Base-by-base conservation (phyloP, 37 sponge, comb jelly and placozoan species). In the Eunapius fragilis region DNA sequence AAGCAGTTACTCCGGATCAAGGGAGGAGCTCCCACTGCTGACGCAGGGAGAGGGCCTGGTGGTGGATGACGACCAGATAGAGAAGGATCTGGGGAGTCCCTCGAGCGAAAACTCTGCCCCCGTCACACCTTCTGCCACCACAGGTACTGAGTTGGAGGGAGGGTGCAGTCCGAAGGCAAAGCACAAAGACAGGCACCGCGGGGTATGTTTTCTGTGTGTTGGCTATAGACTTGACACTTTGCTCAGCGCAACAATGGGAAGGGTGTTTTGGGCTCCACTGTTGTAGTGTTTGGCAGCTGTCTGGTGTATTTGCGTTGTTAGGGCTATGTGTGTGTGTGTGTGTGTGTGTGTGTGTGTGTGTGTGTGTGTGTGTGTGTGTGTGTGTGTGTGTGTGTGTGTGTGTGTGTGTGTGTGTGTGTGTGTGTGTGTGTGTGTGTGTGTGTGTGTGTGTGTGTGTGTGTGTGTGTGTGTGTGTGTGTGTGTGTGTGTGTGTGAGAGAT, bases 1-100 rank as follows among this genome's bases (percentile, higher is more conserved):
- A 28, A 84, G 87, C 35, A 94, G 95, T 72, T 89, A 81, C 72
- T 81, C 71, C 5, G 90, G 80, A 80, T 33, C 68, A 6, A 13
- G 80, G 31, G 38, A 77, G 41, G 26, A 27, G 34, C 78, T 80
- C 26, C 58, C 4, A 33, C 22, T 58, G 3, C 41, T 41, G 41
- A 3, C 41, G 3, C 41, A 41, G 17, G 58, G 14, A 19, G 58
- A 58, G 58, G 14, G 14, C 58, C 19, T 12, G 14, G 14, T 58
- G 58, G 58, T 58, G 58, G 58, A 58, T 19, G 58, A 58, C 58
- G 87, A 86, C 49, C 86, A 69, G 10, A 84, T 84, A 35, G 85
- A 84, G 24, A 75, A 32, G 38, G 85, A 84, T 17, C 58, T 58
- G 19, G 58, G 19, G 58, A 58, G 58, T 11, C 58, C 58, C 14